Evolutionary conservation across 2,113 vertebrate species (phyloP).

Genomic region (Ancistrus triradiatus): DNA sequence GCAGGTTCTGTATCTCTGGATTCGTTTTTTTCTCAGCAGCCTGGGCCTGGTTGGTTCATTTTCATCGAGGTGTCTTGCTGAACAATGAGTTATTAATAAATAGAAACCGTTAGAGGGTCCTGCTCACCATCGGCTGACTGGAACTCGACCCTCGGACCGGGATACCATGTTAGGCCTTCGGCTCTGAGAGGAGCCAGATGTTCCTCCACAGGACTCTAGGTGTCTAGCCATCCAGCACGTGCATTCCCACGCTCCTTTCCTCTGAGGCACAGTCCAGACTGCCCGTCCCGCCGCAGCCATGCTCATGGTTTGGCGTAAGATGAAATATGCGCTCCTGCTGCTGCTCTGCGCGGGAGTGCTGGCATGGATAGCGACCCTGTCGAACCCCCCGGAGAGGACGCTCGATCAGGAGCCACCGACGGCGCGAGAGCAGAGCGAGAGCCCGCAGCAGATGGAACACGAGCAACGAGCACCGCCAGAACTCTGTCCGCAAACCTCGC

Average conservation of each 20-base stretch:
- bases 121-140: no score
- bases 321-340: slow-evolving; percentile 73
- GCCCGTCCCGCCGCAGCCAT: slow-evolving; percentile 49
- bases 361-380: slow-evolving; percentile 73
- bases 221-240: slow-evolving; percentile 4
- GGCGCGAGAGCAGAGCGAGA: slow-evolving; percentile 16
- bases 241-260: not conserved
- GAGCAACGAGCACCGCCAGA: slow-evolving; percentile 8
- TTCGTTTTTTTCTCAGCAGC: no score
- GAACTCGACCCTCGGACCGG: no score
- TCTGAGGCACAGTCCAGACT: slow-evolving; percentile 67
- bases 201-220: not conserved
- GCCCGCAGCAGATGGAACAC: not conserved
- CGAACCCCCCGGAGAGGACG: slow-evolving; percentile 56
- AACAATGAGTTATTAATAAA: no score
- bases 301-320: slow-evolving; percentile 63
- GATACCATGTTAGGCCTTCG: no score
- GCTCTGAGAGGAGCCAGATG: slow-evolving; percentile 35
- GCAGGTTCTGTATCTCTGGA: no score
- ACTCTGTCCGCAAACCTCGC: slow-evolving; percentile 58
- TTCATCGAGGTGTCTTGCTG: no score
- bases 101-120: no score
- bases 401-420: slow-evolving; percentile 44
- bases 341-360: slow-evolving; percentile 68
- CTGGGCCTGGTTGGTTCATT: no score